Evolutionary conservation across 2,888 invertebrate genomes (phyloP), one percentile per base, ranked within the genome.

Genomic region (Embidobia sp.): DNA sequence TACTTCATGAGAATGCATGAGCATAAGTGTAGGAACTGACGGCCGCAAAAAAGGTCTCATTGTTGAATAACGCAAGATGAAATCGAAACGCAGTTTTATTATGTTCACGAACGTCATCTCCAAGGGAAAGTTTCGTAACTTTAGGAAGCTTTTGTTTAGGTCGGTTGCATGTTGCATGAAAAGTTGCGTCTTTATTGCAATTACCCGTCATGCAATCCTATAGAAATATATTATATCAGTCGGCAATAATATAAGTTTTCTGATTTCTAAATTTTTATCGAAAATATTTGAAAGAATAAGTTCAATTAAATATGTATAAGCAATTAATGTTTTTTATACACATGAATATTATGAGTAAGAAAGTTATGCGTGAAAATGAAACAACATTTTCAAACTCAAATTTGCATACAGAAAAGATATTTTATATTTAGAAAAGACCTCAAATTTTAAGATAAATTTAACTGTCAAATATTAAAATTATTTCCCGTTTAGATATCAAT

Each of bases 101-200:
- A 48, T 48, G 19, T 18, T 26, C 35, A 27, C 46, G 16, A 8
- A 26, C 42, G 35, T 57, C 64, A 42, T 64, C 55, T 57, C 46
- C 55, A 49, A 73, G 55, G 49, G 64, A 73, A 64, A 64, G 72
- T 73, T 73, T 73, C 72, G 48, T 64, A 63, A 64, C 63, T 57
- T 73, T 64, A 57, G 63, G 72, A 73, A 63, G 63, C 72, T 61
- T 63, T 55, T 72, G 63, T 63, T 55, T 63, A 13, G 22, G 18
- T 10, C 35, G 42, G 46, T 70, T 33, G 18, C 49, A 31, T 35
- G 44, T 51, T 59, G 69, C 59, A 48, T 59, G 59, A 13, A 42
- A 51, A 70, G 44, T 70, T 49, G 51, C 70, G 35, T 33, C 27
- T 10, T 29, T 33, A 40, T 46, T 63, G 15, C 2, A 44, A 44